Evolutionary conservation across 2,888 invertebrate species (phyloP).

Genomic region (Ochropacha duplaris): DNA sequence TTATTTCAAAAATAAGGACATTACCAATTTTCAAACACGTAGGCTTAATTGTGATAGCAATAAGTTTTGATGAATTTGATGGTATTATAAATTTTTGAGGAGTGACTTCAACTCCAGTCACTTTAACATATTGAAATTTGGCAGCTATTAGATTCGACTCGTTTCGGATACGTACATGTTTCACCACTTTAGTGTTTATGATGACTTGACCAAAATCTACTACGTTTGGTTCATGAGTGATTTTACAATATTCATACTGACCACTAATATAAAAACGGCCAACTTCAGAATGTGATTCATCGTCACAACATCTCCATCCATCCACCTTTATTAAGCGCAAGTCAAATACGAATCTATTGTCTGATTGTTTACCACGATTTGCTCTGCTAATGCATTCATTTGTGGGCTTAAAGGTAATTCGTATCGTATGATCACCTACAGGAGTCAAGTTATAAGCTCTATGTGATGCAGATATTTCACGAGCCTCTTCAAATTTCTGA

Average conservation of each 20-base stretch:
- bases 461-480: conserved; percentile 71
- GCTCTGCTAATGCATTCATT: conserved; percentile 68
- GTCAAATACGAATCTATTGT: conserved; percentile 68
- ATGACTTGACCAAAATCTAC: conserved; percentile 71
- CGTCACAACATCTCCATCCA: conserved; percentile 59
- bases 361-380: conserved; percentile 45
- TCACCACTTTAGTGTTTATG: conserved; percentile 56
- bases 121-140: conserved; percentile 62
- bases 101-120: conserved; percentile 59
- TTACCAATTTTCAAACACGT: conserved; percentile 50
- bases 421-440: conserved; percentile 44
- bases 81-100: conserved; percentile 62
- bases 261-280: conserved; percentile 83
- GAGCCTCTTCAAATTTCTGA: conserved; percentile 70
- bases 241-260: conserved; percentile 72
- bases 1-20: conserved; percentile 52
- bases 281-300: conserved; percentile 69
- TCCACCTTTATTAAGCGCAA: conserved; percentile 66
- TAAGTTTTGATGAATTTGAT: conserved; percentile 54
- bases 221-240: conserved; percentile 71
- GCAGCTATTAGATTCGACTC: conserved; percentile 62
- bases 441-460: conserved; percentile 57
- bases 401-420: conserved; percentile 62
- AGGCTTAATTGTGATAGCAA: conserved; percentile 57
- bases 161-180: conserved; percentile 69